Evolutionary conservation across 2,113 vertebrate genomes (phyloP).

Genomic region (Cochlearius cochlearius): DNA sequence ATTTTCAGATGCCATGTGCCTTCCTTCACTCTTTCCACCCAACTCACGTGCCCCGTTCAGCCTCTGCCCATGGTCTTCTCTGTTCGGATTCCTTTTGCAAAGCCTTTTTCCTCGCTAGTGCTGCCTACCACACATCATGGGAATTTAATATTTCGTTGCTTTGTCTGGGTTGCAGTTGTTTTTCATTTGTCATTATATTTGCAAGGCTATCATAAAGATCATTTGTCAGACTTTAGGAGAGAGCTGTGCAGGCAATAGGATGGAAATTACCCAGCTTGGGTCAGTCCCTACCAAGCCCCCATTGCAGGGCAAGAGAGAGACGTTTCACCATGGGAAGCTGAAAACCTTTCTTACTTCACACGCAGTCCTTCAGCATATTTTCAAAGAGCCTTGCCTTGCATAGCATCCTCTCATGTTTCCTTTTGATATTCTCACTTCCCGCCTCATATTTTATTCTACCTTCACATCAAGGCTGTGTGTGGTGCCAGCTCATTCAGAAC

Average conservation of each 20-base stretch:
- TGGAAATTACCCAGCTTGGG: conserved; percentile 3
- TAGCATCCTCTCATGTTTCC: conserved; percentile 34
- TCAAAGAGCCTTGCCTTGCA: conserved; percentile 39
- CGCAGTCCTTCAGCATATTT: neutral
- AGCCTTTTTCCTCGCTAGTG: neutral
- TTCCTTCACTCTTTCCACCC: neutral
- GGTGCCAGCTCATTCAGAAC: conserved; percentile 5
- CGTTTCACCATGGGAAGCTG: neutral
- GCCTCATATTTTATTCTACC: conserved; percentile 47
- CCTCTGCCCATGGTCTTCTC: neutral
- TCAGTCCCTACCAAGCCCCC: neutral
- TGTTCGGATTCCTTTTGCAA: neutral
- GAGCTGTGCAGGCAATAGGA: neutral
- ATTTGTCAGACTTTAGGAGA: neutral
- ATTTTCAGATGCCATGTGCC: neutral
- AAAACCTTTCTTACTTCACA: conserved; percentile 19
- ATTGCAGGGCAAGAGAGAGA: neutral
- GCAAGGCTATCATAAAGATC: neutral
- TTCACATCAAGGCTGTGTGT: conserved; percentile 22
- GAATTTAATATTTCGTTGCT: neutral
- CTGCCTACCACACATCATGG: neutral
- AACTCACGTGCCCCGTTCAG: neutral
- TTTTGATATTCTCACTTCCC: conserved; percentile 53
- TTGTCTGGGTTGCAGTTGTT: neutral
- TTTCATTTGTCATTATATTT: conserved; percentile 6